Percentiles rank a stretch among this genome's conserved stretches.
phyloP scores from a whole-genome alignment of 2,113 vertebrate genomes.

The Gallinago paraguaiae region DNA sequence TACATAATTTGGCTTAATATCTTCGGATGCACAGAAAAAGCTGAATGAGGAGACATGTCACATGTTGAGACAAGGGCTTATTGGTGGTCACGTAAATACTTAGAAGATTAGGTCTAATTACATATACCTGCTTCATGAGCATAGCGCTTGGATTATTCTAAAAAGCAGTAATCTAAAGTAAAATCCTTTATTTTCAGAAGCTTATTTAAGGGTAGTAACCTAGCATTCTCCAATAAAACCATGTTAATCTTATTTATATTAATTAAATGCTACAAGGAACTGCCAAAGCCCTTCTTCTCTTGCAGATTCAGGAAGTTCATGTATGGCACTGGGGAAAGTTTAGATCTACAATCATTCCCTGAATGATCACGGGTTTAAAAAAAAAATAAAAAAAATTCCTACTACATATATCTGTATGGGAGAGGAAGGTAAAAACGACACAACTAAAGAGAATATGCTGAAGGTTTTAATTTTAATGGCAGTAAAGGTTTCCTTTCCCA shows the following conservation, averaged over 20 bases:
- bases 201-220: background rate
- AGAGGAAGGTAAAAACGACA: background rate
- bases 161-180: background rate
- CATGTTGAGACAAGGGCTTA: background rate
- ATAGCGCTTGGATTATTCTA: background rate
- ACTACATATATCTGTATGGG: background rate
- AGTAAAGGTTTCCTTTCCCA: background rate
- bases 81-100: background rate
- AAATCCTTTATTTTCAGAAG: background rate
- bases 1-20: background rate
- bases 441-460: background rate
- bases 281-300: background rate
- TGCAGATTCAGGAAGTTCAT: background rate
- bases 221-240: background rate
- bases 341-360: background rate
- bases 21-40: background rate
- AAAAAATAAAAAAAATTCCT: background rate
- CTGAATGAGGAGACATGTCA: background rate
- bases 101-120: background rate
- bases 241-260: background rate
- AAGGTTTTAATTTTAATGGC: background rate
- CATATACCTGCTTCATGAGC: background rate
- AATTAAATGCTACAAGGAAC: background rate
- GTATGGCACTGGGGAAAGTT: background rate
- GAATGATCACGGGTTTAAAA: background rate